phyloP scores from a whole-genome alignment of 2,797 vertebrate genomes.

The Melanotaenia nigrans region DNA sequence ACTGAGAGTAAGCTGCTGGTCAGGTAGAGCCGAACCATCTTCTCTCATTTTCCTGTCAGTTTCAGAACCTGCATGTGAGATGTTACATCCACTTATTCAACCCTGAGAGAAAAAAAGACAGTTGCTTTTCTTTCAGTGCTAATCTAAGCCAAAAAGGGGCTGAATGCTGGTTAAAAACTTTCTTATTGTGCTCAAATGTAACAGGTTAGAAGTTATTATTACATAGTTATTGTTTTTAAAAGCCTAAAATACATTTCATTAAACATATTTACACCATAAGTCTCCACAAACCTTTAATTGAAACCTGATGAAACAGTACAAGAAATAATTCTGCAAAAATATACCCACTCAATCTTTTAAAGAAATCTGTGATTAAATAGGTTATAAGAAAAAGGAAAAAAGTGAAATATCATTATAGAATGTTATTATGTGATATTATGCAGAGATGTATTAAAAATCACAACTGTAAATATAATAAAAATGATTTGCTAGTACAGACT shows the following conservation, averaged over 20 bases:
- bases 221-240: neutral
- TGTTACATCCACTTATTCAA: neutral
- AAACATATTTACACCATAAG: conserved; percentile 35
- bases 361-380: conserved; percentile 75
- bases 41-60: neutral
- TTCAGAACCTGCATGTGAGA: neutral
- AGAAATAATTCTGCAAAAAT: conserved; percentile 77
- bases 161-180: neutral
- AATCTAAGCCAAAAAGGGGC: neutral
- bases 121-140: neutral
- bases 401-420: conserved; percentile 57
- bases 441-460: conserved; percentile 76
- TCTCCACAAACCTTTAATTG: conserved; percentile 66
- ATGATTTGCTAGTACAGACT: conserved; percentile 24
- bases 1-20: neutral
- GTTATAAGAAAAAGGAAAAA: conserved; percentile 59
- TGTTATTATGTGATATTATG: conserved; percentile 62
- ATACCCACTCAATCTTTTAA: conserved; percentile 69
- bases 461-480: conserved; percentile 46
- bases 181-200: neutral
- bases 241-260: neutral
- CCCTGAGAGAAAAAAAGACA: neutral
- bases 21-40: neutral
- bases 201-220: neutral
- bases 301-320: conserved; percentile 66